Evolutionary conservation across 2,888 invertebrate species (phyloP).

Genomic region (Ecdyonurus torrentis): DNA sequence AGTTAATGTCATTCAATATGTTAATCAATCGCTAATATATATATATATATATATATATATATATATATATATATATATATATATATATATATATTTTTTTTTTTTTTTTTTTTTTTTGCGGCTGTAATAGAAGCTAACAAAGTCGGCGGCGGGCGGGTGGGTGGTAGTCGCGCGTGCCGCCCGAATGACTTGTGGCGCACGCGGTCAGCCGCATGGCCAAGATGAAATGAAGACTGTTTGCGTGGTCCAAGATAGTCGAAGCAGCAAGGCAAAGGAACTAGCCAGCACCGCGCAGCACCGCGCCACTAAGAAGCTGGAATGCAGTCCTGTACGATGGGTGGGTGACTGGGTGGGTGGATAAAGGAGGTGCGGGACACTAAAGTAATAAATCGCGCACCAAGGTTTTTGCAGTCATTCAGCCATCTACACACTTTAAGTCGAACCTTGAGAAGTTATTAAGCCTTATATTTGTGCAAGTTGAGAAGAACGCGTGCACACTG

Average conservation of each 20-base stretch:
- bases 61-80: neutral
- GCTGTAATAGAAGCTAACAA: neutral
- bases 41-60: neutral
- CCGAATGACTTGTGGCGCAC: neutral
- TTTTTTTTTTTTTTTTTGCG: neutral
- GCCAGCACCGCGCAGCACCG: neutral
- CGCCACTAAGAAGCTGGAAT: neutral
- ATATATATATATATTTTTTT: neutral
- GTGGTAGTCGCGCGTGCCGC: neutral
- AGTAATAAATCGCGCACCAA: neutral
- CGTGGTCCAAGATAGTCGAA: neutral
- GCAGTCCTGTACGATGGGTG: neutral
- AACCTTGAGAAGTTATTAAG: too few relatives aligned
- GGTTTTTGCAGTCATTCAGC: neutral
- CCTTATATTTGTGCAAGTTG: too few relatives aligned
- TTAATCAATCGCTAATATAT: neutral
- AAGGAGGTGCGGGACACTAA: neutral
- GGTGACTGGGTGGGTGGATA: neutral
- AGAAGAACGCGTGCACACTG: too few relatives aligned
- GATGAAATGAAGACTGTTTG: neutral
- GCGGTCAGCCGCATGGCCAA: neutral
- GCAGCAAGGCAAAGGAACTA: neutral
- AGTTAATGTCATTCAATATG: too few relatives aligned
- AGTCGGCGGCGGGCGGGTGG: neutral
- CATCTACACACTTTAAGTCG: too few relatives aligned